Percentiles rank a stretch among this genome's conserved stretches.
Conservation (phyloP, 2,888 invertebrate species). For the Syrista parreyssii region DNA sequence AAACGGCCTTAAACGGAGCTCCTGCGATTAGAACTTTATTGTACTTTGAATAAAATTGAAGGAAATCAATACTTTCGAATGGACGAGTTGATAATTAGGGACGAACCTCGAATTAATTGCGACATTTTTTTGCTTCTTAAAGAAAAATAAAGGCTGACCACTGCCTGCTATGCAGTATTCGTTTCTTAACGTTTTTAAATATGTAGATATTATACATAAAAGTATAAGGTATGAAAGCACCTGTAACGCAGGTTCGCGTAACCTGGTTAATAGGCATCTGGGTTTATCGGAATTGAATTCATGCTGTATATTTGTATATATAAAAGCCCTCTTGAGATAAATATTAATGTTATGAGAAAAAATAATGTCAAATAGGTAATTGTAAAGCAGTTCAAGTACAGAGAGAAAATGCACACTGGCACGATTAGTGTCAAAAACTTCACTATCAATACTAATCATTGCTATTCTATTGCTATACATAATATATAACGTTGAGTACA, state of each 20-base stretch:
- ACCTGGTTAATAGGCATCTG: not conserved
- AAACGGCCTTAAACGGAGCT: not conserved
- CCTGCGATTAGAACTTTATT: not conserved
- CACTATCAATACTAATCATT: conserved; percentile 9
- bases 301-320: conserved; percentile 53
- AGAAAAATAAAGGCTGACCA: conserved; percentile 10
- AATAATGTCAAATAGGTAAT: conserved; percentile 11
- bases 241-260: conserved; percentile 6
- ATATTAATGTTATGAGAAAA: conserved; percentile 13
- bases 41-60: not conserved
- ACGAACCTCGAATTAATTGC: conserved; percentile 5
- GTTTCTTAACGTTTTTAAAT: conserved; percentile 1
- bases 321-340: conserved; percentile 6
- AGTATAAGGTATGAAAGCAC: conserved; percentile 14
- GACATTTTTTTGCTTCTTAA: conserved; percentile 13
- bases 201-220: conserved; percentile 33
- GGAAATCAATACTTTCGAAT: not conserved
- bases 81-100: not conserved
- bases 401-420: conserved; percentile 4
- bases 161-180: conserved; percentile 8
- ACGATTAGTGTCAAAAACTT: conserved; percentile 7
- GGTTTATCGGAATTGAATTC: conserved; percentile 37
- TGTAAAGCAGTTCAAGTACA: conserved; percentile 3
- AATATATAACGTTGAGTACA: conserved; percentile 48
- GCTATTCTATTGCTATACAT: conserved; percentile 25